Evolutionary conservation across 2,113 vertebrate species (phyloP).

Genomic region (Cinclus mexicanus): DNA sequence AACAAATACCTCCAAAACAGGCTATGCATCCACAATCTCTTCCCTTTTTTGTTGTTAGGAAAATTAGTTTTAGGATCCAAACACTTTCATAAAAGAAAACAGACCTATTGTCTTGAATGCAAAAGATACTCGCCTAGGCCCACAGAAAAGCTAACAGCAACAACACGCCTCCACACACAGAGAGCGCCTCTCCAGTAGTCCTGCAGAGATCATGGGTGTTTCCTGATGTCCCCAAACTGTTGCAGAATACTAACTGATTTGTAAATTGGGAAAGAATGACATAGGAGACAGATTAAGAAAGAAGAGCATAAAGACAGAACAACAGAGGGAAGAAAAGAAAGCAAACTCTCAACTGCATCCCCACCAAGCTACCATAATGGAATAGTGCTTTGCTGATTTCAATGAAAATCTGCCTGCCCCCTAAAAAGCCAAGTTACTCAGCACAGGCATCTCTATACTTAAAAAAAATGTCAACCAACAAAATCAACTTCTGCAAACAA

Average conservation of each 20-base stretch:
- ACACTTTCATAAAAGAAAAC: not conserved
- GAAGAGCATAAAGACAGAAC: not conserved
- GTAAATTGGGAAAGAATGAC: not conserved
- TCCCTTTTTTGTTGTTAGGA: not conserved
- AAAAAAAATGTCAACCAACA: not conserved
- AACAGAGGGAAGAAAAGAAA: not conserved
- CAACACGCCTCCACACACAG: rapidly evolving
- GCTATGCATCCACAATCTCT: not conserved
- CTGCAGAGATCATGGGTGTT: not conserved
- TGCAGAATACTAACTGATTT: not conserved
- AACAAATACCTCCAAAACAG: not conserved
- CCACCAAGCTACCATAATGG: not conserved
- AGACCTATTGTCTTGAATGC: not conserved
- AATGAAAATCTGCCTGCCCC: not conserved
- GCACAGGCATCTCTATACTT: not conserved
- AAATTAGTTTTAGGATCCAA: not conserved
- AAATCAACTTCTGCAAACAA: not conserved
- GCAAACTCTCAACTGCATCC: not conserved
- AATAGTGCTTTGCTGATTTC: not conserved
- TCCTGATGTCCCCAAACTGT: not conserved
- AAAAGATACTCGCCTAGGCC: not conserved
- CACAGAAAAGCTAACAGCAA: not conserved
- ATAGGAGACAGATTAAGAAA: not conserved
- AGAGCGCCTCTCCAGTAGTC: not conserved
- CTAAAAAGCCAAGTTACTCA: not conserved